Evolutionary conservation across 2,113 vertebrate genomes (phyloP).

Genomic region (human): DNA sequence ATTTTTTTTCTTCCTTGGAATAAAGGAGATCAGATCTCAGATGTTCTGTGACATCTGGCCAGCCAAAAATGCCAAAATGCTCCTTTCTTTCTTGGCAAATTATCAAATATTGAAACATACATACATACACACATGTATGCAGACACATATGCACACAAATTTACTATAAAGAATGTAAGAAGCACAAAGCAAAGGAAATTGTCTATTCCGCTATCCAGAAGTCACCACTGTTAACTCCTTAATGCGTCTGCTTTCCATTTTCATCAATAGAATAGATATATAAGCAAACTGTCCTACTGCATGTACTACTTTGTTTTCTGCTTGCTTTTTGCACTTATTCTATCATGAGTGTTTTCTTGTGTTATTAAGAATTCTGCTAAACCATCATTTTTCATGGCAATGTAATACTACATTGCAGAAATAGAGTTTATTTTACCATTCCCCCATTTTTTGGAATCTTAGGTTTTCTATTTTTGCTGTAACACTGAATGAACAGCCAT

Average conservation of each 20-base stretch:
- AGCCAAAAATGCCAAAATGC: not conserved
- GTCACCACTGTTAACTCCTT: not conserved
- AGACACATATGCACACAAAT: not conserved
- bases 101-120: not conserved
- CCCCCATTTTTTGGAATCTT: not conserved
- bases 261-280: not conserved
- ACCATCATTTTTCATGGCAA: not conserved
- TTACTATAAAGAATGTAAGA: not conserved
- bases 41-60: not conserved
- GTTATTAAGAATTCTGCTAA: not conserved
- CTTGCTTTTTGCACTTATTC: not conserved
- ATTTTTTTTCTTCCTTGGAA: not conserved
- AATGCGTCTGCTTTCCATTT: not conserved
- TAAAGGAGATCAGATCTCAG: not conserved
- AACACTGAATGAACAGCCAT: not conserved
- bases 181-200: not conserved
- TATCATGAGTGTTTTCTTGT: not conserved
- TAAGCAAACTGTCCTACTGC: not conserved
- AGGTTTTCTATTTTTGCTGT: not conserved
- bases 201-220: not conserved
- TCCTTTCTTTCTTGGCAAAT: not conserved
- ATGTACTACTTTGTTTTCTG: not conserved
- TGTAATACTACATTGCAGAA: not conserved
- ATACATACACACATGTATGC: not conserved
- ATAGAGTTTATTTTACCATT: not conserved